Evolutionary conservation across 2,113 vertebrate species (phyloP).

Genomic region (human): GRCh38 chr14:72077501-72078000

Average conservation of each 20-base stretch:
- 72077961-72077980: background rate
- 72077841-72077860: background rate
- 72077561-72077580: background rate
- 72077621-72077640: background rate
- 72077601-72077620: background rate
- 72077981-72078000: no score
- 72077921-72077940: background rate
- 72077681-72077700: background rate
- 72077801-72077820: background rate
- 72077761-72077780: background rate
- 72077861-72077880: background rate
- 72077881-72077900: background rate
- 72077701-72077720: background rate
- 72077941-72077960: background rate
- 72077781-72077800: background rate
- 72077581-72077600: background rate
- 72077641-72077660: background rate
- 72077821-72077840: background rate
- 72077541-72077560: background rate
- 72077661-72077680: background rate
- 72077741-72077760: constrained; percentile 14
- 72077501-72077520: background rate
- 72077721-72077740: background rate
- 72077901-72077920: background rate
- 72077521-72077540: background rate